These are phyloP conservation scores for Erpornis zantholeuca DNA, from an alignment of 2,113 vertebrate species.

Conservation along the genomic window DNA sequence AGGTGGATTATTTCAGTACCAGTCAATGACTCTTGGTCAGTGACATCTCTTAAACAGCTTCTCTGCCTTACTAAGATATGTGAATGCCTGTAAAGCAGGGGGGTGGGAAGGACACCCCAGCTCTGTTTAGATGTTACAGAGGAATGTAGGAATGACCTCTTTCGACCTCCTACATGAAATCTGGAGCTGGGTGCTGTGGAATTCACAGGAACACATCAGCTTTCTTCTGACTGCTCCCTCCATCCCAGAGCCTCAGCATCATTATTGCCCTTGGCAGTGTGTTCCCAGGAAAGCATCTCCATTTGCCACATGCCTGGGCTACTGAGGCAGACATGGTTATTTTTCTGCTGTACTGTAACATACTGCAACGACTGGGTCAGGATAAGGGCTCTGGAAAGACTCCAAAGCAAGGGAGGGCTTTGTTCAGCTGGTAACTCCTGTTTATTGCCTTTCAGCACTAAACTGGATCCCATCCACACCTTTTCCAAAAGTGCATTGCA, in stretches of 20 bases:
- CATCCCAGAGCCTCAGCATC: background rate
- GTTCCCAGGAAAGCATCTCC: background rate
- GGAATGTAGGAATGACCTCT: background rate
- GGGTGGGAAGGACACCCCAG: background rate
- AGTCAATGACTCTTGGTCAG: background rate
- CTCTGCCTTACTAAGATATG: no score
- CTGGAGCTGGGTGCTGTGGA: background rate
- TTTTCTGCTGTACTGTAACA: background rate
- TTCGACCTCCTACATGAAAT: background rate
- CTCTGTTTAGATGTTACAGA: background rate
- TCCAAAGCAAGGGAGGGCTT: background rate
- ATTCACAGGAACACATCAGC: rapidly evolving
- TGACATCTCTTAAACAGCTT: background rate
- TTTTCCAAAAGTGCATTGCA: background rate
- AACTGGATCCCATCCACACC: background rate
- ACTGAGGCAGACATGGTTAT: rapidly evolving
- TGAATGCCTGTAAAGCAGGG: background rate
- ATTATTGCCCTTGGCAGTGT: background rate
- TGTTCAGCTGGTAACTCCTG: background rate
- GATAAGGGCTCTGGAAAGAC: background rate
- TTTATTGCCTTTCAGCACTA: background rate
- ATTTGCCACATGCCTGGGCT: background rate
- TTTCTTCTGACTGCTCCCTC: background rate
- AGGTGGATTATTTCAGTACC: background rate
- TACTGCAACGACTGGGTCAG: background rate